These are phyloP conservation scores for Ornithoptera alexandrae DNA, from an alignment of 2,888 invertebrate genomes.

Conservation along the genomic window DNA sequence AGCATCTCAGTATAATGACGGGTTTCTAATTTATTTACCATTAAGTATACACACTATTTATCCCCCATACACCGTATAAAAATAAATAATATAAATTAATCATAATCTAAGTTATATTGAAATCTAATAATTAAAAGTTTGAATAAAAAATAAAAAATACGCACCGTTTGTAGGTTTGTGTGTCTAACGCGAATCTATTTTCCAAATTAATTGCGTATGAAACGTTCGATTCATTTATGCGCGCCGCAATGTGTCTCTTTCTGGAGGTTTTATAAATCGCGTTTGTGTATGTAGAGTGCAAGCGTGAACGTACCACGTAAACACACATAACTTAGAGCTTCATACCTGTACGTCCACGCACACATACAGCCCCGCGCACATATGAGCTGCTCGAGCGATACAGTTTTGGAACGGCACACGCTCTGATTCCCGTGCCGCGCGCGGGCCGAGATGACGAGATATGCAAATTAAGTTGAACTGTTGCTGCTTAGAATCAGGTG, in stretches of 20 bases:
- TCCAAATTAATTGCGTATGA: slow-evolving; percentile 30
- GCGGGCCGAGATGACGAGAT: slow-evolving; percentile 41
- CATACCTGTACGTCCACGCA: background rate
- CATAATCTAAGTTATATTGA: too few species aligned
- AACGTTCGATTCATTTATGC: slow-evolving; percentile 1
- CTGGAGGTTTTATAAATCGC: background rate
- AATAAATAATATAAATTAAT: too few species aligned
- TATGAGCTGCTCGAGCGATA: slow-evolving; percentile 1
- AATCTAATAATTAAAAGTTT: background rate
- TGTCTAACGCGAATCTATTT: slow-evolving; percentile 30
- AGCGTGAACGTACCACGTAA: background rate
- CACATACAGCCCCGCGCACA: background rate
- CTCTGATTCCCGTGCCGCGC: slow-evolving; percentile 45
- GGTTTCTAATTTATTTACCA: too few species aligned
- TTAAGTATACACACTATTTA: too few species aligned
- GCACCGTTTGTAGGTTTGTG: slow-evolving; percentile 21
- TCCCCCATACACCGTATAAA: too few species aligned
- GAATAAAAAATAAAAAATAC: background rate
- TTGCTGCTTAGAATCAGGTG: slow-evolving; percentile 4
- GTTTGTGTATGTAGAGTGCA: background rate
- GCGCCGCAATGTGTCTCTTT: slow-evolving; percentile 11
- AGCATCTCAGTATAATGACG: too few species aligned
- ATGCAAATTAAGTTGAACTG: slow-evolving; percentile 29
- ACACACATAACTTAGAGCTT: background rate
- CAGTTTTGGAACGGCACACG: slow-evolving; percentile 36